Base-by-base conservation (phyloP, 2,888 invertebrate species). In the Trisateles emortualis region DNA sequence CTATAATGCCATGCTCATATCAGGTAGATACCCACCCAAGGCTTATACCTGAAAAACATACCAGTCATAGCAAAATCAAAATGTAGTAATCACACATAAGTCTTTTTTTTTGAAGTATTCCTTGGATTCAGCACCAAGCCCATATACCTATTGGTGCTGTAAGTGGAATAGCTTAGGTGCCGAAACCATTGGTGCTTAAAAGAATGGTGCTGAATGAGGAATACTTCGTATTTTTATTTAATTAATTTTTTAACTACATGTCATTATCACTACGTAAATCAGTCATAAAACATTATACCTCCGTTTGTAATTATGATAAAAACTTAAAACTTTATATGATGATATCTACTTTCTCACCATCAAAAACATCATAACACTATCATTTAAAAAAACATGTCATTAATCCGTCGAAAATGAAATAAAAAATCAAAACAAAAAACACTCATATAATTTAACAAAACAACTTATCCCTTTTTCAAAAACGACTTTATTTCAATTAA, bases 401-500 rank as follows among this genome's bases (percentile, higher is more conserved):
- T 26, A 49, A 44, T 14, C 8, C 17, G 30, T n/a, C 24, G 42
- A 42, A 39, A 33, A 43, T 46, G 22, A 13, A 42, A 39, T 38
- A 40, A 44, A 35, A n/a, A 26, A 45, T 45, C 39, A 52, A 38
- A 35, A 3, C 26, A 33, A 4, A 26, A 40, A 42, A 14, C 44
- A 42, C 40, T 22, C 40, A 3, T 26, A 5, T 6, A 14, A 40
- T 5, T 42, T 29, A 64, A 52, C 45, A 19, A 3, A 30, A 43
- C 4, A 43, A 53, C 32, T 51, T 35, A 55, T 52, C 52, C n/a
- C 13, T 29, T 44, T 52, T 38, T 36, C 52, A 52, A 54, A 14
- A 48, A 59, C 16, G 40, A 11, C 41, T 56, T 16, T 17, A 26
- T 50, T 64, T 43, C 35, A 51, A 59, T 52, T 55, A 38, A 49